These are phyloP conservation scores for Scopus umbretta DNA, from an alignment of 2,113 vertebrate species.

Conservation along the genomic window DNA sequence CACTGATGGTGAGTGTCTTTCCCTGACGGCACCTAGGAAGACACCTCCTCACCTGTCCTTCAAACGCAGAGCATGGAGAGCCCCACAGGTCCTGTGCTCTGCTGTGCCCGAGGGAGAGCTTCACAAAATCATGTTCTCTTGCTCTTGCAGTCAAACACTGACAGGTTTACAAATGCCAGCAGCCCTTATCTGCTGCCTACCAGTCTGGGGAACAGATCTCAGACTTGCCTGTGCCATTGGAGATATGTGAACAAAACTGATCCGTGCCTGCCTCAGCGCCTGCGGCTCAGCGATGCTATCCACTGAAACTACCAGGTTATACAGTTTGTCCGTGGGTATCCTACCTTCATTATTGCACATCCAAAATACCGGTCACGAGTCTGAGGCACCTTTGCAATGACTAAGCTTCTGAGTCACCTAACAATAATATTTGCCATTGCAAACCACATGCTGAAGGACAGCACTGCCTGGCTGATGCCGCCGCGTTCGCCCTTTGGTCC, in stretches of 20 bases:
- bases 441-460: background rate
- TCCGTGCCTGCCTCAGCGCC: background rate
- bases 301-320: fast-evolving
- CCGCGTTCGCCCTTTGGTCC: background rate
- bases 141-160: background rate
- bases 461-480: background rate
- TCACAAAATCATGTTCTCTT: background rate
- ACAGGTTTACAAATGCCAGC: background rate
- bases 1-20: background rate
- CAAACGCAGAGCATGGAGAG: background rate
- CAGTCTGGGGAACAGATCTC: background rate
- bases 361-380: background rate
- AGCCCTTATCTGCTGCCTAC: background rate
- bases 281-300: fast-evolving
- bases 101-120: fast-evolving
- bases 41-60: background rate
- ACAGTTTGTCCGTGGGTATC: background rate
- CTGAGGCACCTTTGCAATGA: background rate
- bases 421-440: background rate
- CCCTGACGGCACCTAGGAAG: background rate
- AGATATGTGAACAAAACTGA: background rate
- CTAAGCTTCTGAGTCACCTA: background rate
- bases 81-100: background rate
- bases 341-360: background rate
- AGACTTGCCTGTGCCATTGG: background rate